phyloP scores from a whole-genome alignment of 2,888 invertebrate genomes.

The Rhingia campestris region DNA sequence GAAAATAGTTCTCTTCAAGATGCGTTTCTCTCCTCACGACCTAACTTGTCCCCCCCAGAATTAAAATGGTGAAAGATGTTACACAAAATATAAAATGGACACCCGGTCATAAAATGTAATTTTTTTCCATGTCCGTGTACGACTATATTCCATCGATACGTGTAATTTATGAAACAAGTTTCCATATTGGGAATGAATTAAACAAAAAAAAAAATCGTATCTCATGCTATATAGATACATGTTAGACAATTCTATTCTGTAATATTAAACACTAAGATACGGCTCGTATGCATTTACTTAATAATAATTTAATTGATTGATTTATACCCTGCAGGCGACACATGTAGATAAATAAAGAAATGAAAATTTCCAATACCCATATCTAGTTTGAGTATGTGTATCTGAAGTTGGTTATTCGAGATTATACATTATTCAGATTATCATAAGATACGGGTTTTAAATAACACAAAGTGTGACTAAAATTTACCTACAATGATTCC shows the following conservation, averaged over 20 bases:
- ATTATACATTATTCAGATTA: constrained; percentile 41
- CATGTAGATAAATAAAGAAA: neutral
- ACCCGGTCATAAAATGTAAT: constrained; percentile 30
- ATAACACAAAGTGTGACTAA: constrained; percentile 43
- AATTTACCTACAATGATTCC: constrained; percentile 3
- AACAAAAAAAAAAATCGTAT: constrained; percentile 12
- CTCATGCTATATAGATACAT: constrained; percentile 13
- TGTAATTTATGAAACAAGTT: constrained; percentile 66
- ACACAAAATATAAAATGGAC: neutral
- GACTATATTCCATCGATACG: constrained; percentile 46
- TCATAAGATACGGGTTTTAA: constrained; percentile 43
- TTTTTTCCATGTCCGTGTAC: constrained; percentile 17
- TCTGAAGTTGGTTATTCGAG: constrained; percentile 26
- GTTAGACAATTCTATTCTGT: neutral
- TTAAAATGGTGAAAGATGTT: neutral
- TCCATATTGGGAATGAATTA: constrained; percentile 40
- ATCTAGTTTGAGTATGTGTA: neutral
- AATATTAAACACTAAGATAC: constrained; percentile 10
- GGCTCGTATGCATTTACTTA: constrained; percentile 36
- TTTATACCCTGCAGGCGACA: constrained; percentile 50
- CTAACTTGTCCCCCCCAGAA: neutral
- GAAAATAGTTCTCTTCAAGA: constrained; percentile 44
- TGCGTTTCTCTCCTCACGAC: neutral
- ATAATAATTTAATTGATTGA: constrained; percentile 49
- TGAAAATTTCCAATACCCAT: constrained; percentile 4